Conservation (phyloP, 2,797 vertebrate genomes). For the Dicrostonyx torquatus region DNA sequence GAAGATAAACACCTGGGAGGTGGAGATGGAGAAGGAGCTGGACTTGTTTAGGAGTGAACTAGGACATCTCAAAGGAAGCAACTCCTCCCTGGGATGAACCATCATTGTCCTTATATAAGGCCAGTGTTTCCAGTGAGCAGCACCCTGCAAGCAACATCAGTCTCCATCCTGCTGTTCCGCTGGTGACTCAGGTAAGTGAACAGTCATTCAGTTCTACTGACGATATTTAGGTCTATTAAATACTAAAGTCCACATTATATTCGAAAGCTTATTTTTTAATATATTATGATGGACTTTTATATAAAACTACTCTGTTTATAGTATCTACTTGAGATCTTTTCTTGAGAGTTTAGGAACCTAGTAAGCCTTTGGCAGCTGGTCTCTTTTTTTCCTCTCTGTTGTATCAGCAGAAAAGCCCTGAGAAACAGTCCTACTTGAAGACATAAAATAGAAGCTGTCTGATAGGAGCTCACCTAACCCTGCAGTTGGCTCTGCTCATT, state of each 20-base stretch:
- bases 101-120: constrained; percentile 72
- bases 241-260: background rate
- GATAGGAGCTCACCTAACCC: background rate
- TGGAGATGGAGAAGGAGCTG: constrained; percentile 77
- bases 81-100: constrained; percentile 67
- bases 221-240: background rate
- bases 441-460: constrained; percentile 30
- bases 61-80: constrained; percentile 76
- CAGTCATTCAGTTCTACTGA: background rate
- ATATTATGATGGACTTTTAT: background rate
- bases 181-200: constrained; percentile 73
- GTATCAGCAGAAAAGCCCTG: background rate
- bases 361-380: background rate
- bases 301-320: background rate
- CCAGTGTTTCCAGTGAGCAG: background rate
- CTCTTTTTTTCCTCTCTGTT: constrained; percentile 20
- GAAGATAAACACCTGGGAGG: constrained; percentile 69
- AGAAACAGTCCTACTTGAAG: background rate
- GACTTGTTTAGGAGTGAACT: constrained; percentile 84
- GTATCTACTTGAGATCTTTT: constrained; percentile 18
- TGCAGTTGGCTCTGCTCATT: background rate
- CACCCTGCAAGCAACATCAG: constrained; percentile 74
- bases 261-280: constrained; percentile 37
- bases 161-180: constrained; percentile 67
- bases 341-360: background rate